Percentiles rank a stretch among this genome's conserved stretches.
These are phyloP conservation scores for Scylla paramamosain DNA, from an alignment of 1,140 invertebrate species.

Conservation along the genomic window DNA sequence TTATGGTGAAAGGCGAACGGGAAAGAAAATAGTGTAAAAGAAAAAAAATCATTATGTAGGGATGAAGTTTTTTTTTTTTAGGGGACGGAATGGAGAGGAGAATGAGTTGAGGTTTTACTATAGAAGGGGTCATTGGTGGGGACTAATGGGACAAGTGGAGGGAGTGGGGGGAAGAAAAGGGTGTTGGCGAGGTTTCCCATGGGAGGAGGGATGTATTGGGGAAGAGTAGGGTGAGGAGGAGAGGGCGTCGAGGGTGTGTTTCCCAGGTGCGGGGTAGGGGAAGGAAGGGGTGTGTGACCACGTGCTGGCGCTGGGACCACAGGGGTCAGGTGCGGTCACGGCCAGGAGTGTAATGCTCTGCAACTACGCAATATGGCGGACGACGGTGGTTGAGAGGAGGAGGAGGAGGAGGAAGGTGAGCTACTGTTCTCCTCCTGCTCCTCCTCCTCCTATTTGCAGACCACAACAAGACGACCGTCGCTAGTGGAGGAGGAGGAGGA, in stretches of 20 bases:
- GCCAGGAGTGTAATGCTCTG: conserved; percentile 54
- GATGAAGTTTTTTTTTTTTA: background rate
- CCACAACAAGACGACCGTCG: too few relatives aligned
- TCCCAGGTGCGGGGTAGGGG: background rate
- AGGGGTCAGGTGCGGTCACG: conserved; percentile 58
- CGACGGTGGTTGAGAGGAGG: background rate
- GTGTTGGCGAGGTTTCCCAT: background rate
- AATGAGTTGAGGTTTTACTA: too few relatives aligned
- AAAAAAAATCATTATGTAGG: too few relatives aligned
- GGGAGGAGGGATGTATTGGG: background rate
- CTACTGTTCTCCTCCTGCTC: background rate
- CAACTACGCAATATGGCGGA: conserved; percentile 66
- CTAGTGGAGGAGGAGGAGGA: too few relatives aligned
- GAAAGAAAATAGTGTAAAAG: background rate
- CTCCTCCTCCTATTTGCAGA: background rate
- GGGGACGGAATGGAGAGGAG: background rate
- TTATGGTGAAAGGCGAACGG: too few relatives aligned
- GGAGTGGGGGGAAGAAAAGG: background rate
- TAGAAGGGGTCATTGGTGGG: background rate
- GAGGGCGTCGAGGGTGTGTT: background rate
- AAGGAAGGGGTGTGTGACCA: conserved; percentile 39
- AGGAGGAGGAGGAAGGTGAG: background rate
- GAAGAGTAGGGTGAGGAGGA: background rate
- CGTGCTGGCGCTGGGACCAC: conserved; percentile 52
- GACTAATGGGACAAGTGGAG: background rate